These are phyloP conservation scores for Drepana falcataria DNA, from an alignment of 2,888 invertebrate genomes.

Conservation along the genomic window DNA sequence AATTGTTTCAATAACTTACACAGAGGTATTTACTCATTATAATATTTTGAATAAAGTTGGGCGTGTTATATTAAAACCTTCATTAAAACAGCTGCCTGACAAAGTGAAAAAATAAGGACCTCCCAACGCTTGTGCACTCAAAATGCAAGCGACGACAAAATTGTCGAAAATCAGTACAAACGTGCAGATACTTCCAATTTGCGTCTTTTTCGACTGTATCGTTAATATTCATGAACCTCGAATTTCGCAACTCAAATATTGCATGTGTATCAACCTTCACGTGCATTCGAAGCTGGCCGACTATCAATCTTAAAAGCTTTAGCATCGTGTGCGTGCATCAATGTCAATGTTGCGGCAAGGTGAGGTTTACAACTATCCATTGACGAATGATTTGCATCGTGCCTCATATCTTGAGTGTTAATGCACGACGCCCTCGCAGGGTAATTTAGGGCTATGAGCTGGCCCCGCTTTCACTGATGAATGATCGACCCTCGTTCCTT, in stretches of 20 bases:
- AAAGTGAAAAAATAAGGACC: slow-evolving; percentile 54
- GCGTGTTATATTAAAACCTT: slow-evolving; percentile 59
- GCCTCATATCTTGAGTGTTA: slow-evolving; percentile 34
- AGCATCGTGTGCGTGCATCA: slow-evolving; percentile 37
- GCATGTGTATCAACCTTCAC: slow-evolving; percentile 11
- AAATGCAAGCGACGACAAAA: slow-evolving; percentile 60
- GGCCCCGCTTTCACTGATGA: slow-evolving; percentile 64
- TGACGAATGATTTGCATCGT: slow-evolving; percentile 52
- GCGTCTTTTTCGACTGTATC: slow-evolving; percentile 6
- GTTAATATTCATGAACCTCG: neutral
- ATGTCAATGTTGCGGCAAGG: slow-evolving; percentile 45
- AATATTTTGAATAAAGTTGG: slow-evolving; percentile 58
- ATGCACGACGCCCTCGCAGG: slow-evolving; percentile 38
- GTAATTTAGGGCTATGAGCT: slow-evolving; percentile 63
- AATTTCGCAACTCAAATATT: neutral
- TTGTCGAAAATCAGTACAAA: slow-evolving; percentile 42
- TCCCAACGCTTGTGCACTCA: slow-evolving; percentile 40
- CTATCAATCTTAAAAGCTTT: slow-evolving; percentile 34
- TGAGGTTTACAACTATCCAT: slow-evolving; percentile 43
- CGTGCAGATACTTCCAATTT: slow-evolving; percentile 28
- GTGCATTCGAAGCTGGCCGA: slow-evolving; percentile 12
- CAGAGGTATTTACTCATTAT: slow-evolving; percentile 48
- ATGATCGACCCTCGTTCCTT: slow-evolving; percentile 55
- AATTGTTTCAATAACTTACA: slow-evolving; percentile 62
- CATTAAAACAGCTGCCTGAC: slow-evolving; percentile 56